Base-by-base conservation (phyloP, 2,797 vertebrate species). In the Zalophus californianus region DNA sequence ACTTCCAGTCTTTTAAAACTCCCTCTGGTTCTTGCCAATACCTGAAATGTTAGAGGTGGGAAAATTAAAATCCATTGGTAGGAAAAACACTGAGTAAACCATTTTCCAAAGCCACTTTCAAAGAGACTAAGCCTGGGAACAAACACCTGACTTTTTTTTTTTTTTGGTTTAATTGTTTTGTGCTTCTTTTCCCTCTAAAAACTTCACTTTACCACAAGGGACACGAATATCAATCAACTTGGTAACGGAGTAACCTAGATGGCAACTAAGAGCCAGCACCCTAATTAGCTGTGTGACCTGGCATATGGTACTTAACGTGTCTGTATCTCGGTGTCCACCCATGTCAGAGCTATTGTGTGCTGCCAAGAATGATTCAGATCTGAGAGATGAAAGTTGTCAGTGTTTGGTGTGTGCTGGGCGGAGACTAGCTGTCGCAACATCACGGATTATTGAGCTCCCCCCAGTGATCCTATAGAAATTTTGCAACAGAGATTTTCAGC, bases 181-280 rank as follows among this genome's bases (percentile, higher is more conserved):
- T 70, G 16, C 11, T 64, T 72, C 64, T 93, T 95, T 90, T 87
- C 20, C 60, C 77, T 90, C 52, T 84, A 41, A 94, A 93, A 94
- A 58, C 80, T 72, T 90, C 70, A 41, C 29, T 93, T 96, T 52
- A 73, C 73, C 75, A 44, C 8, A 48, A 75, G 85, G 56, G 12
- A 77, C 41, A 13, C 60, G 60, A 78, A 2, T 62, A 56, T 52
- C 54, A 77, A 41, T 80, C 94, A 84, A 27, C 5, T 5, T n/a
- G 29, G 66, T 80, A 86, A 86, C 38, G 66, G 86, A 62, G 38
- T 88, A 27, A 38, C 38, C 25, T 78, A 58, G 68, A 29, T 0
- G 16, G 41, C 25, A 25, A 16, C 89, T 82, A 18, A 66, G 82
- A 94, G 72, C 58, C 82, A 25, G 18, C 2, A 3, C 27, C 16